Evolutionary conservation across 2,888 invertebrate species (phyloP).

Genomic region (Cyclophora albipunctata): DNA sequence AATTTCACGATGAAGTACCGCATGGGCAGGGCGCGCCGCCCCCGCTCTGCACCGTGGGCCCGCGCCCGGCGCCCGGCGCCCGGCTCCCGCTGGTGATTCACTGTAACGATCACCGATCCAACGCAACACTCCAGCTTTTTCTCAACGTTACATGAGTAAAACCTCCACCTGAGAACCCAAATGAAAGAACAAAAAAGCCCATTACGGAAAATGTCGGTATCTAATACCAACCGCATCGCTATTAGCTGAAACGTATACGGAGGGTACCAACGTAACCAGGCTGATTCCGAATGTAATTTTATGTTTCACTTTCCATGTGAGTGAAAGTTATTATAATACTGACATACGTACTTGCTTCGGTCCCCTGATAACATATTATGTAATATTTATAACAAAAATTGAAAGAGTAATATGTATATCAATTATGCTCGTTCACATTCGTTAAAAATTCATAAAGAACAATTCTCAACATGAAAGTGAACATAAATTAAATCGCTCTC

Average conservation of each 20-base stretch:
- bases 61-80: conserved; percentile 58
- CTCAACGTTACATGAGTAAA: conserved; percentile 28
- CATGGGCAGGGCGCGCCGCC: conserved; percentile 39
- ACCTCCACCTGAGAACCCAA: conserved; percentile 39
- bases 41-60: conserved; percentile 16
- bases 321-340: too few species aligned
- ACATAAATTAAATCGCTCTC: conserved; percentile 59
- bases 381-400: too few species aligned
- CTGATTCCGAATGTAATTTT: too few species aligned
- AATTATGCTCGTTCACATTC: conserved; percentile 14
- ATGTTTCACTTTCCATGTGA: too few species aligned
- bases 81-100: conserved; percentile 52
- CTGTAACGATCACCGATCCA: conserved; percentile 46
- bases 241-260: neutral
- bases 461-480: conserved; percentile 44
- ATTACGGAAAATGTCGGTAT: conserved; percentile 33
- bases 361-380: too few species aligned
- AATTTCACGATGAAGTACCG: conserved; percentile 65
- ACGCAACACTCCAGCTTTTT: conserved; percentile 26
- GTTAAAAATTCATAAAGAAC: conserved; percentile 31
- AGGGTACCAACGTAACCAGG: too few species aligned
- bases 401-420: neutral
- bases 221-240: neutral
- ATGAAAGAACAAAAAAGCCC: conserved; percentile 40
- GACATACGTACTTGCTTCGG: too few species aligned